Percentiles rank a stretch among this genome's conserved stretches.
Conservation (phyloP, 92 coral and sea anemone genomes). For the Phymanthus crucifer region DNA sequence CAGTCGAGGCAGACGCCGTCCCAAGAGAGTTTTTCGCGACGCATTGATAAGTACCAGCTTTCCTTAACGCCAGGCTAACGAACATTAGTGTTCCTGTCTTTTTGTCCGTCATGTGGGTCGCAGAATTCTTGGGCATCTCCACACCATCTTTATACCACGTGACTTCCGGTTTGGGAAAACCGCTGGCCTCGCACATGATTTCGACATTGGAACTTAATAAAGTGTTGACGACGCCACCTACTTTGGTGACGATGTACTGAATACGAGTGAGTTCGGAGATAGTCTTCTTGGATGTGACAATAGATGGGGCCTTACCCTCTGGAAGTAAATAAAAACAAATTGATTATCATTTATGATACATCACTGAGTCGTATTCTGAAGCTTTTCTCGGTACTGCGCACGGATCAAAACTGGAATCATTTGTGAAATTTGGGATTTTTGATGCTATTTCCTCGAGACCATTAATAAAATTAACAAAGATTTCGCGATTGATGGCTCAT, state of each 20-base stretch:
- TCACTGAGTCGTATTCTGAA: not conserved
- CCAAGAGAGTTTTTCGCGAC: constrained; percentile 81
- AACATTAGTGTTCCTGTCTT: constrained; percentile 56
- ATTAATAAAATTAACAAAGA: no score
- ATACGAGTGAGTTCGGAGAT: constrained; percentile 12
- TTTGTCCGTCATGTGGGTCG: constrained; percentile 37
- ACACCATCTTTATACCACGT: constrained; percentile 59
- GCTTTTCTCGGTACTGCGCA: not conserved
- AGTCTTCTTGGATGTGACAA: constrained; percentile 10
- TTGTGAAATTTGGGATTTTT: not conserved
- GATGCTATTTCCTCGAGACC: not conserved
- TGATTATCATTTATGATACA: not conserved
- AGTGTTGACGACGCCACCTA: constrained; percentile 61
- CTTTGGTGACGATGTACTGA: constrained; percentile 35
- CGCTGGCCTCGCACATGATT: constrained; percentile 66
- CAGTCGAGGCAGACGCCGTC: constrained; percentile 62
- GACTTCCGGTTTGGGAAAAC: constrained; percentile 64
- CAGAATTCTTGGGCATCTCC: not conserved
- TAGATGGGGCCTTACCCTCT: constrained; percentile 34
- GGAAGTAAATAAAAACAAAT: not conserved
- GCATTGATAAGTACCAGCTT: constrained; percentile 77
- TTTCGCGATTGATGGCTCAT: no score
- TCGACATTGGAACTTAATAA: constrained; percentile 52
- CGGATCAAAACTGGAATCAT: not conserved
- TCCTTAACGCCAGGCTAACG: constrained; percentile 65